Evolutionary conservation across 2,888 invertebrate genomes (phyloP).

Genomic region (Tenthredo scrophulariae): DNA sequence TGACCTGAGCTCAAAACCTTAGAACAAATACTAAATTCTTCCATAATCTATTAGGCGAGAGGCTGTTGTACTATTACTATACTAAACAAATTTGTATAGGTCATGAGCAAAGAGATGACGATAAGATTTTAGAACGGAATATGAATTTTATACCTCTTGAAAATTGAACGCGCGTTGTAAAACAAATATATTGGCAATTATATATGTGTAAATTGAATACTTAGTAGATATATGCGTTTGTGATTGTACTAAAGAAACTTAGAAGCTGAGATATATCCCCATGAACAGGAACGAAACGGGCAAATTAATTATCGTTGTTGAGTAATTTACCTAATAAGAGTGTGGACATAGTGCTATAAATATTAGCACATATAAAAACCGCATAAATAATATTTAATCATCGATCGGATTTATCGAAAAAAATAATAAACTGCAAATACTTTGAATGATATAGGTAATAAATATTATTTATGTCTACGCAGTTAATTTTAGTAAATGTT

Average conservation of each 20-base stretch:
- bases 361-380: constrained; percentile 10
- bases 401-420: constrained; percentile 1
- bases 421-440: constrained; percentile 60
- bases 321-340: constrained; percentile 16
- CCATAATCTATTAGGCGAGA: constrained; percentile 39
- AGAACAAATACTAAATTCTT: constrained; percentile 38
- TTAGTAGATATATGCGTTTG: constrained; percentile 15
- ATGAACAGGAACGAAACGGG: background rate
- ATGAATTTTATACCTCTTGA: constrained; percentile 40
- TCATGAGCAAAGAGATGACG: background rate
- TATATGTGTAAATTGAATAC: constrained; percentile 26
- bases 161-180: constrained; percentile 8
- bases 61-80: constrained; percentile 17
- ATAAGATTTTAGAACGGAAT: background rate
- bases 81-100: background rate
- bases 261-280: constrained; percentile 17
- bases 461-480: constrained; percentile 65
- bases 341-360: constrained; percentile 26
- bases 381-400: background rate
- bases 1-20: constrained; percentile 48
- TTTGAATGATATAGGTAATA: background rate
- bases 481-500: constrained; percentile 69
- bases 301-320: constrained; percentile 33
- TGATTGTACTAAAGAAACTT: constrained; percentile 9
- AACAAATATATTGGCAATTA: constrained; percentile 27